These are phyloP conservation scores for Diloba caeruleocephala DNA, from an alignment of 2,888 invertebrate genomes.

Conservation along the genomic window DNA sequence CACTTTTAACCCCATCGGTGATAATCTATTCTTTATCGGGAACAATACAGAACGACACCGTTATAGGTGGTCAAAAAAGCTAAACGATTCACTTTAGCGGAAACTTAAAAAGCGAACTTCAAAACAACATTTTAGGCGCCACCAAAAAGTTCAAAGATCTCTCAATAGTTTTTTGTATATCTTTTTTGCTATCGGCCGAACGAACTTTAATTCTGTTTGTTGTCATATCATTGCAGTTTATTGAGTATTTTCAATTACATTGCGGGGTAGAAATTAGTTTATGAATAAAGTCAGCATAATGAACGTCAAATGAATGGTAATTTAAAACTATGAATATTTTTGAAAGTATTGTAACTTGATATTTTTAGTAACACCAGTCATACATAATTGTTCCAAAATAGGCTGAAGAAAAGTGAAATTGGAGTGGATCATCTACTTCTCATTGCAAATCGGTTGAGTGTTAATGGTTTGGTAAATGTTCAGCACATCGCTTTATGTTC, in stretches of 20 bases:
- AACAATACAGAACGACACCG: too few relatives aligned
- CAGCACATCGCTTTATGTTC: too few relatives aligned
- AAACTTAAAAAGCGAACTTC: not conserved
- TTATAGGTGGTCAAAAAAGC: too few relatives aligned
- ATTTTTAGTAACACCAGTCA: conserved; percentile 22
- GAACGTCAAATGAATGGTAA: not conserved
- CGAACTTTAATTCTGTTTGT: conserved; percentile 43
- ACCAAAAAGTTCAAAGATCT: conserved; percentile 57
- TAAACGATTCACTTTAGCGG: not conserved
- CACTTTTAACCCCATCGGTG: too few relatives aligned
- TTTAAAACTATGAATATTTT: not conserved
- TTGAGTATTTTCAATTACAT: conserved; percentile 20
- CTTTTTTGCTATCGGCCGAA: conserved; percentile 43
- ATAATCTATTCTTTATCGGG: too few relatives aligned
- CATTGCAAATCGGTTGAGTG: too few relatives aligned
- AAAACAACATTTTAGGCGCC: conserved; percentile 48
- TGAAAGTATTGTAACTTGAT: conserved; percentile 2
- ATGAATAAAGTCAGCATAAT: not conserved
- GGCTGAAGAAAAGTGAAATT: too few relatives aligned
- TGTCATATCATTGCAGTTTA: conserved; percentile 9
- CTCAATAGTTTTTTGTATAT: conserved; percentile 47
- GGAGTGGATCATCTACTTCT: too few relatives aligned
- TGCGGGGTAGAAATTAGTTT: conserved; percentile 1
- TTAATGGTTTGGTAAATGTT: too few relatives aligned
- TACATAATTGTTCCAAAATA: not conserved